A percentile compares a stretch with the other conserved stretches of the same genome.
Evolutionary conservation across 1,140 invertebrate genomes (phyloP).

Genomic region (Nixonia krombeini): DNA sequence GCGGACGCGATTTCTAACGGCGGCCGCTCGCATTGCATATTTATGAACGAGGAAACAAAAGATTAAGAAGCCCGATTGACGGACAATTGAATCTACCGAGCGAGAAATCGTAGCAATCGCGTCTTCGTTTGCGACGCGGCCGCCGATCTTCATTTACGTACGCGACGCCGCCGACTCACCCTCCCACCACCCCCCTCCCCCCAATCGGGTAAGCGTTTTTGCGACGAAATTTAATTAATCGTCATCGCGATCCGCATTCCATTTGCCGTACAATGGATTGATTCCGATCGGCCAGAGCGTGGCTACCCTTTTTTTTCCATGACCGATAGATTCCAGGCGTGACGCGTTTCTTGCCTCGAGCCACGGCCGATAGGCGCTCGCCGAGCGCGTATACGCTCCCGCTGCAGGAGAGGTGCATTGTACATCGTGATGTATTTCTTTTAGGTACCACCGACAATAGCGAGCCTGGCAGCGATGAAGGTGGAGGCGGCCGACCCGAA

Average conservation of each 20-base stretch:
- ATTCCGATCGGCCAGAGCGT: background rate
- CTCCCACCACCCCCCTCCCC: too few species aligned
- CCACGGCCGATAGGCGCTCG: background rate
- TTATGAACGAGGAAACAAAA: slow-evolving; percentile 33
- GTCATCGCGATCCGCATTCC: slow-evolving; percentile 23
- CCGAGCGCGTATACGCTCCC: slow-evolving; percentile 31
- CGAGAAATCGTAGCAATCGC: too few species aligned
- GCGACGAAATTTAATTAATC: too few species aligned
- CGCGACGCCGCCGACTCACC: too few species aligned
- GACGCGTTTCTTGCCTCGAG: slow-evolving; percentile 9
- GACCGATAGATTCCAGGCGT: slow-evolving; percentile 32
- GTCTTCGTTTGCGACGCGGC: too few species aligned
- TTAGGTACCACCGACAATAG: slow-evolving; percentile 68
- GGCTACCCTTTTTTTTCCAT: slow-evolving; percentile 6
- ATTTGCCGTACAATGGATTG: slow-evolving; percentile 11
- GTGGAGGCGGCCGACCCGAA: slow-evolving; percentile 69
- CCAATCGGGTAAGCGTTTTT: too few species aligned
- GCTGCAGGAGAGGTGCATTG: slow-evolving; percentile 49
- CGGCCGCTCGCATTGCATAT: slow-evolving; percentile 43
- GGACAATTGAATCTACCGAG: too few species aligned
- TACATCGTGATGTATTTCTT: slow-evolving; percentile 61
- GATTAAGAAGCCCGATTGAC: slow-evolving; percentile 18
- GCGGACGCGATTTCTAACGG: too few species aligned
- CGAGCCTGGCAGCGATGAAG: slow-evolving; percentile 68
- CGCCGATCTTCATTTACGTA: too few species aligned